These are phyloP conservation scores for Pegea sp. DNA, from an alignment of 23 tunicate species.

Conservation along the genomic window DNA sequence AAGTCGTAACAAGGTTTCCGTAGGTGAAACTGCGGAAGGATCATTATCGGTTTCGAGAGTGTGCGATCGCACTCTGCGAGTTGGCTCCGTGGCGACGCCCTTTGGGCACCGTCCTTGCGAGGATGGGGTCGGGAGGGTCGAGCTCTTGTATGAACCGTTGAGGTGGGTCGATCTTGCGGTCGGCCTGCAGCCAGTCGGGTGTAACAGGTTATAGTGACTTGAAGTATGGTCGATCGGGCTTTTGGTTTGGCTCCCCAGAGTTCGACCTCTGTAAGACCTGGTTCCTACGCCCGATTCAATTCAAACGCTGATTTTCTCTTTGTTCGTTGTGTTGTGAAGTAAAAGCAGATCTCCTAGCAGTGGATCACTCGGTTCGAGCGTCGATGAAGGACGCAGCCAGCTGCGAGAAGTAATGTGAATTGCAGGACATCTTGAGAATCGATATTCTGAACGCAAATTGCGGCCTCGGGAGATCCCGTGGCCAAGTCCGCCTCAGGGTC, in stretches of 20 bases:
- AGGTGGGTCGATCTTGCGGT: background rate
- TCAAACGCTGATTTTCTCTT: no score
- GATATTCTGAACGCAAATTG: no score
- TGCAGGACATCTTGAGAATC: slow-evolving; percentile 6
- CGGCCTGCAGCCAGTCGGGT: background rate
- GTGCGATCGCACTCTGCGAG: no score
- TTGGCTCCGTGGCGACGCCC: background rate
- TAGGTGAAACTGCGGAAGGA: slow-evolving; percentile 50
- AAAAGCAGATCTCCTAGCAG: no score
- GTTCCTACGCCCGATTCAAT: no score
- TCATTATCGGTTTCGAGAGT: no score
- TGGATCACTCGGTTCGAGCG: slow-evolving; percentile 4
- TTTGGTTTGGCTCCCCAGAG: background rate
- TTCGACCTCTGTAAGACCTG: no score
- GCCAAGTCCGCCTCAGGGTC: slow-evolving; percentile 7
- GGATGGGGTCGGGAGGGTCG: background rate
- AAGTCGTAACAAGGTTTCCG: slow-evolving; percentile 39
- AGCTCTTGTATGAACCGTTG: background rate
- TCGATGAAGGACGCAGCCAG: slow-evolving; percentile 5
- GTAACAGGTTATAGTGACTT: background rate
- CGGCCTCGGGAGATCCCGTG: slow-evolving; percentile 2
- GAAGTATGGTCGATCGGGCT: background rate
- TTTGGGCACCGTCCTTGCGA: background rate
- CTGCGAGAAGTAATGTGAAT: no score
- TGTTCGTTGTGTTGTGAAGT: no score